Percentiles rank a stretch among this genome's conserved stretches.
phyloP scores from a whole-genome alignment of 2,888 invertebrate species.

The Orthosia incerta region DNA sequence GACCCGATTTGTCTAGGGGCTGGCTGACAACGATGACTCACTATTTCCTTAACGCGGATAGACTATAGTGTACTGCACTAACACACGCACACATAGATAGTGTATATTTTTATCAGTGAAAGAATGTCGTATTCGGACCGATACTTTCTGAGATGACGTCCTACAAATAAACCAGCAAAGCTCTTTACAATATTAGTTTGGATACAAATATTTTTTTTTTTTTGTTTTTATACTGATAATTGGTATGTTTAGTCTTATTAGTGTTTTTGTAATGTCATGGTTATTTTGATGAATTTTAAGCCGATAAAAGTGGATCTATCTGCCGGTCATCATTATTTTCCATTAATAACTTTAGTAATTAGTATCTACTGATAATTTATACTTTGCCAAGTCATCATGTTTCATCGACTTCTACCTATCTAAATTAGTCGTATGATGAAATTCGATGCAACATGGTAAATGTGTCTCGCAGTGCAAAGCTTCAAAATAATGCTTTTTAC shows the following conservation, averaged over 20 bases:
- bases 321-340: conserved; percentile 12
- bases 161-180: not conserved
- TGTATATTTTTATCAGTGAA: not conserved
- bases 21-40: too few species aligned
- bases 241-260: not conserved
- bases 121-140: not conserved
- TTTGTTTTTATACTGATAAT: not conserved
- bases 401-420: not conserved
- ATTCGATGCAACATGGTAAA: not conserved
- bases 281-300: conserved; percentile 15
- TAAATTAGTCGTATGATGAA: conserved; percentile 1
- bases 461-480: not conserved
- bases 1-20: too few species aligned
- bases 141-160: not conserved
- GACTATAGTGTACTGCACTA: too few species aligned
- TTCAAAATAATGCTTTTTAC: not conserved
- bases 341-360: not conserved
- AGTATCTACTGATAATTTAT: not conserved
- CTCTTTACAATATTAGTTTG: not conserved
- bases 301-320: not conserved
- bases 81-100: too few species aligned
- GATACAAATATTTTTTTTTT: too few species aligned
- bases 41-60: too few species aligned
- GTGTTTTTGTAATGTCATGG: conserved; percentile 6
- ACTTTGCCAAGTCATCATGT: not conserved